phyloP scores from a whole-genome alignment of 2,113 vertebrate genomes.

The Nyctibius bracteatus region DNA sequence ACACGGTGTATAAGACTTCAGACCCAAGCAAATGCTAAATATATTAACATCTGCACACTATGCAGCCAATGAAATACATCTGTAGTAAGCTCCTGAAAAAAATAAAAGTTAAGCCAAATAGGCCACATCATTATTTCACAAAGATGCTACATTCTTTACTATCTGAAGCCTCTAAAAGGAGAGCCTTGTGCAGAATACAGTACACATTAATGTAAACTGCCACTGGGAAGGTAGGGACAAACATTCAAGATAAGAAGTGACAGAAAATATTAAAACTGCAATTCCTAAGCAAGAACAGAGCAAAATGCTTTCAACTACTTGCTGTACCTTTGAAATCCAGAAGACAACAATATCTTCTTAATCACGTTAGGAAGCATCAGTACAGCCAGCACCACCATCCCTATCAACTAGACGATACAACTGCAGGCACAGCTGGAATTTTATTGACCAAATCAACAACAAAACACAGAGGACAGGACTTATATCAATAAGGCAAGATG shows the following conservation, averaged over 20 bases:
- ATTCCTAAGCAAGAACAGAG: neutral
- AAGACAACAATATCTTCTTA: neutral
- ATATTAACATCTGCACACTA: neutral
- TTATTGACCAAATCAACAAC: neutral
- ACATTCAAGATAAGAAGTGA: neutral
- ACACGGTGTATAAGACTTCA: neutral
- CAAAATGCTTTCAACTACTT: neutral
- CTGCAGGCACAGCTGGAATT: neutral
- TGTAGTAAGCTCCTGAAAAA: neutral
- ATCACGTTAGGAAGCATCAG: rapidly evolving
- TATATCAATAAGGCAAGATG: neutral
- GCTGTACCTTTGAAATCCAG: neutral
- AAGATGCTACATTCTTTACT: neutral
- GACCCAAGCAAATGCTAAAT: neutral
- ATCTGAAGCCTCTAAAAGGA: neutral
- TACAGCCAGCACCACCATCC: neutral
- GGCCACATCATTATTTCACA: neutral
- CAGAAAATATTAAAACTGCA: neutral
- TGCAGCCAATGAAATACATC: neutral
- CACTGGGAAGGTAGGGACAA: neutral
- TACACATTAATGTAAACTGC: neutral
- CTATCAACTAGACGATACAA: neutral
- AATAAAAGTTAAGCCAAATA: neutral
- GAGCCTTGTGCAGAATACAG: neutral
- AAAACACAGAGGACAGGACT: neutral